phyloP scores from a whole-genome alignment of 2,113 vertebrate species.

The Fregetta grallaria region DNA sequence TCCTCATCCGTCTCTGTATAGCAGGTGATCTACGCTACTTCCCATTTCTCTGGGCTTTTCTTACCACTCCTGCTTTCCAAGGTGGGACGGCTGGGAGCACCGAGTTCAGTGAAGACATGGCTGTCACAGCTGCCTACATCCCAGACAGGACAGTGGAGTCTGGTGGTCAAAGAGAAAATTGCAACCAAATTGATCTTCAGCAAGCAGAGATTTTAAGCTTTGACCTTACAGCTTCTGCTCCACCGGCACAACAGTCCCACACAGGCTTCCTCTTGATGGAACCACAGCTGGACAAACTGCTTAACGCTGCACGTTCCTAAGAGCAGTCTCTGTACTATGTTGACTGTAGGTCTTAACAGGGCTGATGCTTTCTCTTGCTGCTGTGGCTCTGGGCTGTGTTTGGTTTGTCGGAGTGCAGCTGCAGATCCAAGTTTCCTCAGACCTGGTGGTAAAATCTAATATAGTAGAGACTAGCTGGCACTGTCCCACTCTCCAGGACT shows the following conservation, averaged over 20 bases:
- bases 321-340: rapidly evolving
- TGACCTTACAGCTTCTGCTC: not conserved
- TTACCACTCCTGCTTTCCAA: not conserved
- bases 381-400: not conserved
- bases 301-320: rapidly evolving
- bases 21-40: not conserved
- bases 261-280: not conserved
- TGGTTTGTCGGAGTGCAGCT: not conserved
- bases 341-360: not conserved
- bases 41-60: not conserved
- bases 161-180: slow-evolving; percentile 13
- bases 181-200: not conserved
- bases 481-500: not conserved
- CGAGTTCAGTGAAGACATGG: rapidly evolving
- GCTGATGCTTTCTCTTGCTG: not conserved
- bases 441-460: not conserved
- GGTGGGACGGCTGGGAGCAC: rapidly evolving
- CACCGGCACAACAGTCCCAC: not conserved
- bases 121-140: not conserved
- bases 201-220: not conserved
- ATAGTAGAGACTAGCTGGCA: not conserved
- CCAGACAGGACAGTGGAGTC: slow-evolving; percentile 36
- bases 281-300: not conserved
- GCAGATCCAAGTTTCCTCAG: not conserved
- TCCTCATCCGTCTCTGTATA: not conserved